Evolutionary conservation across 2,888 invertebrate species (phyloP).

Genomic region (Perithous albicinctus): DNA sequence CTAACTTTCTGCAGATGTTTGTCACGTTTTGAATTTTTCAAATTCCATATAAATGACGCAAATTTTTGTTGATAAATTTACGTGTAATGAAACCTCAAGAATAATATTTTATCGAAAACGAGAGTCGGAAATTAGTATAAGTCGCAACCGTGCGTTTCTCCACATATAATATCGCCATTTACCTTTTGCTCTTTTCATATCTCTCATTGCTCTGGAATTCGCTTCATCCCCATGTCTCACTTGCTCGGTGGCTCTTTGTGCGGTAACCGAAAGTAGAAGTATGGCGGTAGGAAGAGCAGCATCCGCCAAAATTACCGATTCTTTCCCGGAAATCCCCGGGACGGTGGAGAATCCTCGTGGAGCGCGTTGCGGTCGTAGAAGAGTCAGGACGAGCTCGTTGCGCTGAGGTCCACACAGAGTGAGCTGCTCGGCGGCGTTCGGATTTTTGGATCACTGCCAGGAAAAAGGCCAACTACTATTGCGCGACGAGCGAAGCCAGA

Average conservation of each 20-base stretch:
- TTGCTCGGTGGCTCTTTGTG: conserved; percentile 21
- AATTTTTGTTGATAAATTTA: too few species aligned
- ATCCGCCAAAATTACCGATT: conserved; percentile 61
- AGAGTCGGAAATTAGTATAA: not conserved
- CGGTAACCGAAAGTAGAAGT: conserved; percentile 12
- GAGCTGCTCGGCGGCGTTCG: conserved; percentile 39
- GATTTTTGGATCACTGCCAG: conserved; percentile 62
- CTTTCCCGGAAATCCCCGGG: conserved; percentile 46
- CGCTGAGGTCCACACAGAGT: not conserved
- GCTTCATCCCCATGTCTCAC: conserved; percentile 29
- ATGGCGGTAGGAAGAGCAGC: conserved; percentile 26
- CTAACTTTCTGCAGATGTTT: too few species aligned
- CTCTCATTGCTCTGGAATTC: conserved; percentile 32
- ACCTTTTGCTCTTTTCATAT: conserved; percentile 33
- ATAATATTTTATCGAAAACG: not conserved
- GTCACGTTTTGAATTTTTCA: too few species aligned
- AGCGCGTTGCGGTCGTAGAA: conserved; percentile 21
- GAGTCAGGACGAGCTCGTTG: conserved; percentile 33
- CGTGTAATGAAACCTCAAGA: too few species aligned
- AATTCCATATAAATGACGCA: too few species aligned
- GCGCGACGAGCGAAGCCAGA: conserved; percentile 25
- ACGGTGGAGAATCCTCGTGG: conserved; percentile 50
- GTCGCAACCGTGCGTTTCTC: not conserved
- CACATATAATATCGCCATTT: conserved; percentile 30
- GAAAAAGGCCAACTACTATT: conserved; percentile 26